Evolutionary conservation across 2,888 invertebrate genomes (phyloP), one percentile per base, ranked within the genome.

Genomic region (Oscheius sp.): DNA sequence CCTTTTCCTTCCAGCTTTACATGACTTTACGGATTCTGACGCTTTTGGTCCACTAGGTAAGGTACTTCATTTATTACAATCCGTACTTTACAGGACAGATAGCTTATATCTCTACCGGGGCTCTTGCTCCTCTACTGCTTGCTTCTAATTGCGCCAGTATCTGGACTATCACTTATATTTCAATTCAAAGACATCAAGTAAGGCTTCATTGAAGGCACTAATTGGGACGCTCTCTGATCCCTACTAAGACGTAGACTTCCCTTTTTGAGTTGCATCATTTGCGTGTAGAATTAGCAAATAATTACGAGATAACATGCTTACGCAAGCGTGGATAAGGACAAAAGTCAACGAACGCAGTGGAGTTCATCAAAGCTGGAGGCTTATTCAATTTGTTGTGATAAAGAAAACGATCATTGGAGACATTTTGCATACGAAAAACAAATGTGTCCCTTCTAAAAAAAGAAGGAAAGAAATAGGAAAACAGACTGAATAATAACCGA

Each of bases 91-190:
- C 72, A 67, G 84, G 81, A 2, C 84, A 83, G 68, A n/a, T 82
- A 8, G 82, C 83, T 0, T 83, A 84, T 65, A 38, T 83, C 9
- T 79, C 84, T 6, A 83, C 83, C 0, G 83, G 83, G 6, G 71
- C 79, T 6, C 67, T 83, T 3, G 80, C 82, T 20, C 80, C 80
- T 8, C 65, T 80, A 0, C 70, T 82, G 5, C 61, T 83, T 9
- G 74, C 84, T 4, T 80, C 82, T 24, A 84, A 84, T 69, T 83
- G 82, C 50, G 84, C 84, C 1, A 82, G 82, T 12, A 84, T 84
- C 32, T 84, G 84, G 84, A 84, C 84, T 6, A 84, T 84, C 56
- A 80, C 81, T 62, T 84, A 81, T 64, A 84, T 84, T 41, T 80
- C 82, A 4, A 75, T 84, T 22, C 82, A 85, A 50, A 66, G 84